Evolutionary conservation across 37 sponge, comb jelly and placozoan species (phyloP).

Genomic region (Diacarnus erythraeanus): DNA sequence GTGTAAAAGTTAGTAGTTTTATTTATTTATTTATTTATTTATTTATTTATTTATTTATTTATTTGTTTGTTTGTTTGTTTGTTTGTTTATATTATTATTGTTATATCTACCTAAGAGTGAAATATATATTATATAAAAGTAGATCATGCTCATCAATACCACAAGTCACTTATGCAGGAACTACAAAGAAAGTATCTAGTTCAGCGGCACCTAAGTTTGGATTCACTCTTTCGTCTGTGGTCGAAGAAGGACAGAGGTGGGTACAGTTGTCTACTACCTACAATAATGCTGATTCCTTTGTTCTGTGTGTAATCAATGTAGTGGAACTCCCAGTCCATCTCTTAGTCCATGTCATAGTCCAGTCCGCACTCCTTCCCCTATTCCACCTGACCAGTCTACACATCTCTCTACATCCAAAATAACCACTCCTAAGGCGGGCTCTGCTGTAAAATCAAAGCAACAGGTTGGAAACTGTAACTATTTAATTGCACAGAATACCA

Average conservation of each 20-base stretch:
- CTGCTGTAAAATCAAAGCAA: conserved; percentile 5
- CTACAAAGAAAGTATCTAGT: background rate
- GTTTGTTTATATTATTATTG: no score
- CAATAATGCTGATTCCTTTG: background rate
- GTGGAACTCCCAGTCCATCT: conserved; percentile 33
- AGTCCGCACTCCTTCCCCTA: conserved; percentile 33
- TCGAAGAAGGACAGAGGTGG: background rate
- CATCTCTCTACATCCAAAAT: background rate
- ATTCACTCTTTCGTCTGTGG: background rate
- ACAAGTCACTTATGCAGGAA: conserved; percentile 5
- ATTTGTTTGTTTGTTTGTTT: no score
- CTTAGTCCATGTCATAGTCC: conserved; percentile 23
- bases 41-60: no score
- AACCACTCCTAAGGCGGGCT: background rate
- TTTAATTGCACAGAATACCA: no score
- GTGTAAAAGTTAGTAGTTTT: no score
- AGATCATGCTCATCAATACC: no score
- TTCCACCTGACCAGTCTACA: background rate
- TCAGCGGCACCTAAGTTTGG: conserved; percentile 7
- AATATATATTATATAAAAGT: no score
- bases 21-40: background rate
- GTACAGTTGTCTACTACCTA: conserved; percentile 1
- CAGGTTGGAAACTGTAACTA: conserved; percentile 21
- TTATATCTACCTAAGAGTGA: background rate
- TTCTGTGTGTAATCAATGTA: conserved; percentile 1